Evolutionary conservation across 2,113 vertebrate species (phyloP).

Genomic region (Saguinus midas): DNA sequence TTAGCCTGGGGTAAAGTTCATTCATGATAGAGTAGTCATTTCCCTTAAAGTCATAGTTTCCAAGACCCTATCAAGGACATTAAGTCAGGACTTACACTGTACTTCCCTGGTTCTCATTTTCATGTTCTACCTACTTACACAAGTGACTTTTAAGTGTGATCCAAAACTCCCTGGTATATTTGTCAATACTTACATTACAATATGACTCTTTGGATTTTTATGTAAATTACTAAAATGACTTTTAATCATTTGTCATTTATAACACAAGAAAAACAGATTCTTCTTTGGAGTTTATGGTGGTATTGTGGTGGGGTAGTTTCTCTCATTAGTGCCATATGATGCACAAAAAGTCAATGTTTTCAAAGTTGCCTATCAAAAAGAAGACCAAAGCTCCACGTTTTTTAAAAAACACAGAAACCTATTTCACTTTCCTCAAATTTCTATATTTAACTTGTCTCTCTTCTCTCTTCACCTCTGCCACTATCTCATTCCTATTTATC

Average conservation of each 20-base stretch:
- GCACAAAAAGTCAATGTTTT: not conserved
- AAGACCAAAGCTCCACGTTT: not conserved
- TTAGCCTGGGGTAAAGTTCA: not conserved
- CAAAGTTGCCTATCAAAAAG: not conserved
- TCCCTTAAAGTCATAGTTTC: not conserved
- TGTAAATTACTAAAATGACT: not conserved
- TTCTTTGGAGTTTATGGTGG: not conserved
- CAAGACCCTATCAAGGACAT: not conserved
- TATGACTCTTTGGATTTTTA: not conserved
- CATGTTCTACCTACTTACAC: not conserved
- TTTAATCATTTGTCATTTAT: not conserved
- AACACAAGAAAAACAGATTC: not conserved
- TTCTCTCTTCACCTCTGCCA: not conserved
- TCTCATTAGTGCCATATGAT: not conserved
- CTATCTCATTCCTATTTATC: not conserved
- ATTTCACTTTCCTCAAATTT: not conserved
- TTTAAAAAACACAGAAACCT: not conserved
- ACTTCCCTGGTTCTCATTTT: not conserved
- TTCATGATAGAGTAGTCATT: not conserved
- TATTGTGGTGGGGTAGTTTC: not conserved
- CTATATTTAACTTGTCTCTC: not conserved
- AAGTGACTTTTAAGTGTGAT: not conserved
- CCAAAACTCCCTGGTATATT: not conserved
- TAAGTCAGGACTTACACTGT: not conserved
- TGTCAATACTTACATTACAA: not conserved